A percentile compares a stretch with the other conserved stretches of the same genome.
phyloP scores from a whole-genome alignment of 2,888 invertebrate species.

The Aleiodes testaceus region DNA sequence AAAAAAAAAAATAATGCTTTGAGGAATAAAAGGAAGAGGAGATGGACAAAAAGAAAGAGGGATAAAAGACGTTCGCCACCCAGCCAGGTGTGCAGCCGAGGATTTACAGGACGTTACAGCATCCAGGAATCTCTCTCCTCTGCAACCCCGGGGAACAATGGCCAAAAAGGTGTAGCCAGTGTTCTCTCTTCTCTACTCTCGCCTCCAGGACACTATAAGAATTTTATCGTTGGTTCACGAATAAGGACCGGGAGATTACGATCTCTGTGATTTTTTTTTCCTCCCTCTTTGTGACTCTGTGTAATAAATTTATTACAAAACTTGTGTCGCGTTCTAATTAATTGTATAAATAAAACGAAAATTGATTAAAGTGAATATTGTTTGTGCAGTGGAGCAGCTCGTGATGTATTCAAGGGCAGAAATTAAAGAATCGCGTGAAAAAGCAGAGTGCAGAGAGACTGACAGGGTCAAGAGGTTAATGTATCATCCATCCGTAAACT shows the following conservation, averaged over 20 bases:
- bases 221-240: conserved; percentile 41
- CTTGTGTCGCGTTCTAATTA: conserved; percentile 11
- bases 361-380: no score
- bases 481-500: conserved; percentile 39
- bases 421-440: conserved; percentile 25
- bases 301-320: conserved; percentile 22
- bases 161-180: conserved; percentile 37
- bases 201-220: conserved; percentile 34
- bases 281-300: conserved; percentile 17
- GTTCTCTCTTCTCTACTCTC: conserved; percentile 27
- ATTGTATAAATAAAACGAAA: conserved; percentile 47
- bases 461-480: conserved; percentile 43
- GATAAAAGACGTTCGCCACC: conserved; percentile 58
- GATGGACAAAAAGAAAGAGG: conserved; percentile 18
- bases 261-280: conserved; percentile 30
- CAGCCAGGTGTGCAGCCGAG: conserved; percentile 65
- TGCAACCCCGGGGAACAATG: conserved; percentile 48
- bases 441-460: conserved; percentile 17
- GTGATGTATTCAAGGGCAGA: not conserved
- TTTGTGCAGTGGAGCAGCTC: not conserved
- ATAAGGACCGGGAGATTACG: conserved; percentile 36
- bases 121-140: conserved; percentile 60
- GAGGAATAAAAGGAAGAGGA: not conserved
- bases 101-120: conserved; percentile 64
- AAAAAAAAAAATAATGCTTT: not conserved